Percentiles rank a stretch among this genome's conserved stretches.
These are phyloP conservation scores for Archaeoteleia sp. DNA, from an alignment of 2,888 invertebrate species.

Conservation along the genomic window DNA sequence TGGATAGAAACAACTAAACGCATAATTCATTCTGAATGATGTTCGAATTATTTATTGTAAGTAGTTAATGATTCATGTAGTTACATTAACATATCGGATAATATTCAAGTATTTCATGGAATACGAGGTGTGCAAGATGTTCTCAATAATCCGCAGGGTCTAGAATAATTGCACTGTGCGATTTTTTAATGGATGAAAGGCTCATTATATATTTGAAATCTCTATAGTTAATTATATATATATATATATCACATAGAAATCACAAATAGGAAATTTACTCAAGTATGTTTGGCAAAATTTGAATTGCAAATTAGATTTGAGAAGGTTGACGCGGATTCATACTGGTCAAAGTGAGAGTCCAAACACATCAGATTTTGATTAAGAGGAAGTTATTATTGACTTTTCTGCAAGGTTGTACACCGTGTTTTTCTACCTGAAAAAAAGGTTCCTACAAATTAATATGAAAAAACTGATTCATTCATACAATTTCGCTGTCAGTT, in stretches of 20 bases:
- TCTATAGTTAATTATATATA: too few relatives aligned
- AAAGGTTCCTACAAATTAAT: too few relatives aligned
- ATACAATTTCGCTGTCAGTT: too few relatives aligned
- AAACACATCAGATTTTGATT: too few relatives aligned
- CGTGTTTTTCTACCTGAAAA: too few relatives aligned
- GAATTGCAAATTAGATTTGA: too few relatives aligned
- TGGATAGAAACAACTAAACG: not conserved
- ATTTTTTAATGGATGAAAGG: slow-evolving; percentile 12
- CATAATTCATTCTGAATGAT: slow-evolving; percentile 8
- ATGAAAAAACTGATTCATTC: too few relatives aligned
- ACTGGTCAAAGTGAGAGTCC: too few relatives aligned
- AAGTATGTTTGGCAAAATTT: not conserved
- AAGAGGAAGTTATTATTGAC: too few relatives aligned
- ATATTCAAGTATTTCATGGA: not conserved
- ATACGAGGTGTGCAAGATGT: not conserved
- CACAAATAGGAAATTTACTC: slow-evolving; percentile 19
- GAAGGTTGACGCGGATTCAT: not conserved
- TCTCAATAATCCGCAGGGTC: slow-evolving; percentile 13
- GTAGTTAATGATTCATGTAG: not conserved
- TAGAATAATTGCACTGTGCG: slow-evolving; percentile 4
- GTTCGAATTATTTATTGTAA: slow-evolving; percentile 1
- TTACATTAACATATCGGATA: too few relatives aligned
- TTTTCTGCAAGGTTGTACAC: too few relatives aligned
- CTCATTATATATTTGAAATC: slow-evolving; percentile 15
- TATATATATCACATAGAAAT: too few relatives aligned